A percentile compares a stretch with the other conserved stretches of the same genome.
Conservation (phyloP, 1,140 invertebrate genomes). For the Bactericera cockerelli region DNA sequence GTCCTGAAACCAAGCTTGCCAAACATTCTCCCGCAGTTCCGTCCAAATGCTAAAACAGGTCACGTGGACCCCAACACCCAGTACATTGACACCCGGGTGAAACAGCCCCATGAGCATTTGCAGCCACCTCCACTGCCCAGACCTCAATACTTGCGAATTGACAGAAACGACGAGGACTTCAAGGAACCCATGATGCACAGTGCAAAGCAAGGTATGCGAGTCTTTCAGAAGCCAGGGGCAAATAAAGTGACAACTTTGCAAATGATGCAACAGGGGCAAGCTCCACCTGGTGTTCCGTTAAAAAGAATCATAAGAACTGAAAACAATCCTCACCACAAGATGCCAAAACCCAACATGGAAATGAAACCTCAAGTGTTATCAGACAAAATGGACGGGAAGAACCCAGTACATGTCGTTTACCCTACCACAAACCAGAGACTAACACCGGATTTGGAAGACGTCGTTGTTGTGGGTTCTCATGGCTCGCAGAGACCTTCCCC, state of each 20-base stretch:
- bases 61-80: constrained; percentile 33
- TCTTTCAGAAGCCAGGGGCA: constrained; percentile 24
- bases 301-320: constrained; percentile 14
- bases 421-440: constrained; percentile 32
- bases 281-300: constrained; percentile 11
- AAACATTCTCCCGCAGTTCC: constrained; percentile 52
- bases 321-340: constrained; percentile 26
- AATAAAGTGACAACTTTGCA: constrained; percentile 40
- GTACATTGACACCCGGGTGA: constrained; percentile 25
- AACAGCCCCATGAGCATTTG: constrained; percentile 22
- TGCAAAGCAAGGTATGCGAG: constrained; percentile 21
- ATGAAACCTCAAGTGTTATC: neutral
- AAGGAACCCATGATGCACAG: neutral
- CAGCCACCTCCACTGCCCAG: constrained; percentile 31
- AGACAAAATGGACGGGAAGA: constrained; percentile 7
- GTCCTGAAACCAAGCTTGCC: constrained; percentile 32
- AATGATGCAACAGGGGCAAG: constrained; percentile 38
- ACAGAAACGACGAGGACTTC: constrained; percentile 23
- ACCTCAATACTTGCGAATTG: constrained; percentile 29
- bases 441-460: constrained; percentile 31
- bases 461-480: constrained; percentile 38
- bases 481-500: constrained; percentile 38
- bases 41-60: constrained; percentile 45
- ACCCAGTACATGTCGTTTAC: constrained; percentile 44
- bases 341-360: constrained; percentile 8